phyloP scores from a whole-genome alignment of 2,113 vertebrate genomes.

The Vidua chalybeata region DNA sequence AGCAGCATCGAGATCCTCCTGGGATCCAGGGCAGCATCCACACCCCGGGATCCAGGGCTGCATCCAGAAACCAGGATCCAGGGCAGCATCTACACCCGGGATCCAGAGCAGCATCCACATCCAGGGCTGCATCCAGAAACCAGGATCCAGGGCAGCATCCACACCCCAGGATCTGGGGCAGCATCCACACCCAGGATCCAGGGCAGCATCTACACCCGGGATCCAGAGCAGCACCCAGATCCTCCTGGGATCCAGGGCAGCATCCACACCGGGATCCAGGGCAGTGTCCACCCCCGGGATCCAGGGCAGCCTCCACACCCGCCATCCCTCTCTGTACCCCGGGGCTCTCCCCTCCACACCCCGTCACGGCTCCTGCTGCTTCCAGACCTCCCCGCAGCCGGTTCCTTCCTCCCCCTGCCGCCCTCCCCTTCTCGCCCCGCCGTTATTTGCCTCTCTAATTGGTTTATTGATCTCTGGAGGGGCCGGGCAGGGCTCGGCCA shows the following conservation, averaged over 20 bases:
- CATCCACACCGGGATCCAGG: too few relatives aligned
- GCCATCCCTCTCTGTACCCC: accelerated
- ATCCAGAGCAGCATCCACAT: too few relatives aligned
- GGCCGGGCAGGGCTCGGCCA: background rate
- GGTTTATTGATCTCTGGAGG: background rate
- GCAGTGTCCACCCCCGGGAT: too few relatives aligned
- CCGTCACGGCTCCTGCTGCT: background rate
- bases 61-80: too few relatives aligned
- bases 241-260: background rate
- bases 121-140: too few relatives aligned
- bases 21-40: background rate
- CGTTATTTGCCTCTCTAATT: background rate
- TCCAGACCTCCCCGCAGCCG: background rate
- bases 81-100: too few relatives aligned
- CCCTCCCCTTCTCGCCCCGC: background rate
- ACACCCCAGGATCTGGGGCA: background rate
- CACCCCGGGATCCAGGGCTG: too few relatives aligned
- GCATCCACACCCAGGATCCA: background rate
- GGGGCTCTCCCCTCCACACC: background rate
- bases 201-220: too few relatives aligned
- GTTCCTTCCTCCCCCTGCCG: background rate
- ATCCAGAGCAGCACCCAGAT: background rate
- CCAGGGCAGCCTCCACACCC: background rate
- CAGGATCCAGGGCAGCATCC: too few relatives aligned
- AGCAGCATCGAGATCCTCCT: too few relatives aligned